These are phyloP conservation scores for Pelodiscus sinensis DNA, from an alignment of 2,113 vertebrate species.

Conservation along the genomic window DNA sequence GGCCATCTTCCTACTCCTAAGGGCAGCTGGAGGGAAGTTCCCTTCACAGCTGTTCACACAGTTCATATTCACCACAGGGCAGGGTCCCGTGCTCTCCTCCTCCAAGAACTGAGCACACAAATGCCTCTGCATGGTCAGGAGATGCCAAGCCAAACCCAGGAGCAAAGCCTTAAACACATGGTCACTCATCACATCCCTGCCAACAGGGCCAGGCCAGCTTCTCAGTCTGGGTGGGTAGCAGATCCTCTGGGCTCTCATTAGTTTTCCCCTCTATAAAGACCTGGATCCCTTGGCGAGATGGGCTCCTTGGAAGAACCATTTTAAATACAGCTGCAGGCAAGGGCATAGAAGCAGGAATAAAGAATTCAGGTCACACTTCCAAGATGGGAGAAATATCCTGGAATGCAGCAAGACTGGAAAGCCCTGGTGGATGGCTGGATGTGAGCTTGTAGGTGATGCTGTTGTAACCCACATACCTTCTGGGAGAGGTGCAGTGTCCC, in stretches of 20 bases:
- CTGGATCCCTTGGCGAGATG: neutral
- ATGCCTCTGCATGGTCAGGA: neutral
- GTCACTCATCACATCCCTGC: neutral
- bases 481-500: too few relatives aligned
- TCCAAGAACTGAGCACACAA: neutral
- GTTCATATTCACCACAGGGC: neutral
- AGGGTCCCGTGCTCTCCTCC: neutral
- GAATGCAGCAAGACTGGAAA: neutral
- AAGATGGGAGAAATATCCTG: neutral
- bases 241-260: neutral
- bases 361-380: neutral
- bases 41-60: neutral
- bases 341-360: neutral
- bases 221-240: neutral
- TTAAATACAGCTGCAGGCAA: neutral
- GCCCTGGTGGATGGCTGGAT: neutral
- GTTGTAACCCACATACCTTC: too few relatives aligned
- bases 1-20: neutral
- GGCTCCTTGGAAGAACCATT: neutral
- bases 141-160: neutral
- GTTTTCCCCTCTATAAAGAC: neutral
- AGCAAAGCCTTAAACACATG: neutral
- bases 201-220: neutral
- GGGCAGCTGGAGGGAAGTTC: neutral
- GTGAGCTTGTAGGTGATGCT: neutral